Evolutionary conservation across 1,140 invertebrate genomes (phyloP), one percentile per base, ranked within the genome.

Genomic region (Ostrea edulis): DNA sequence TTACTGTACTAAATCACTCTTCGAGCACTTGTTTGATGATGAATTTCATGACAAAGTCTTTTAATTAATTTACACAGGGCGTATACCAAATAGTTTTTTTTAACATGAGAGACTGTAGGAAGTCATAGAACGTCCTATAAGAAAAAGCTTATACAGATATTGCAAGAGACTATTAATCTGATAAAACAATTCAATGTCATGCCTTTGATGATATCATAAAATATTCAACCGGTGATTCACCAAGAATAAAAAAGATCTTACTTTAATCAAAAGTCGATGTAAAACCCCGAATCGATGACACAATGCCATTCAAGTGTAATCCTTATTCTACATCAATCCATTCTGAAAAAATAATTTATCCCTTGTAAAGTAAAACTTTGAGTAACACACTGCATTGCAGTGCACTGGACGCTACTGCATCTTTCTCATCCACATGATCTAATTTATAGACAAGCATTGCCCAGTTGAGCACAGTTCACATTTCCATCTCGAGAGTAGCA

Each of bases 221-320:
- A 62, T 20, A 62, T 62, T 62, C 55, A 62, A 62, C 55, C 14
- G 55, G 55, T 62, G 55, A 62, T 62, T 62, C 55, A 62, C 17
- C 55, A 62, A 9, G 3, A 29, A 71, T 35, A 77, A 77, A 29
- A 29, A 29, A 7, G 29, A 77, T 29, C 68, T 77, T 77, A 77
- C 68, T 77, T 77, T 77, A 77, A 77, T 77, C 68, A 29, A 17
- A 20, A 62, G 55, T 77, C 68, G 68, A 62, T 62, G 58, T 62
- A 62, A 62, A 62, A 62, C 58, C n/a, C 58, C 9, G 58, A 17
- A 62, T 62, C 17, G 58, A 77, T 77, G 68, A 77, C 68, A 77
- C 68, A 25, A 29, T 29, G 25, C 68, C 68, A 77, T 77, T 77
- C 68, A 77, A 25, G 29, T 12, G 68, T 77, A 29, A 77, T 77